A percentile compares a stretch with the other conserved stretches of the same genome.
Evolutionary conservation across 2,113 vertebrate genomes (phyloP).

Genomic region (Oryzias javanicus): DNA sequence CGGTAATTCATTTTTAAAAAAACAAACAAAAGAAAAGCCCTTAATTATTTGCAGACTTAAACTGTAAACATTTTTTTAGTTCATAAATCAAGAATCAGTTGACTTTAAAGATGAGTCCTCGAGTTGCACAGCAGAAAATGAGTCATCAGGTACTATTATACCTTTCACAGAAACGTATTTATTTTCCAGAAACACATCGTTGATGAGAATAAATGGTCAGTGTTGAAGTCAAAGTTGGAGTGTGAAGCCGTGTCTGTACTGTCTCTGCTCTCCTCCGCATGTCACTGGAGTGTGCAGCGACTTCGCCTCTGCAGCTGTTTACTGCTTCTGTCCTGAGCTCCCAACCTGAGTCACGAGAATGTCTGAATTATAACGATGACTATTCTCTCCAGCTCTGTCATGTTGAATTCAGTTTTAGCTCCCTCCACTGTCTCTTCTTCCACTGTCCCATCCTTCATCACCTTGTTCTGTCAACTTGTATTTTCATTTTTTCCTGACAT

Average conservation of each 20-base stretch:
- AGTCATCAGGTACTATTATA: too few relatives aligned
- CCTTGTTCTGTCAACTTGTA: conserved; percentile 49
- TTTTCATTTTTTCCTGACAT: conserved; percentile 53
- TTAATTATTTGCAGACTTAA: too few relatives aligned
- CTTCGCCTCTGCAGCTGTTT: conserved; percentile 33
- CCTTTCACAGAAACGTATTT: too few relatives aligned
- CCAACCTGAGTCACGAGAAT: background rate
- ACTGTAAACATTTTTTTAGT: too few relatives aligned
- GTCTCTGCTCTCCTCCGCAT: conserved; percentile 31
- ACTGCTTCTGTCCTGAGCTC: background rate
- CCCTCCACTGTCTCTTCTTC: conserved; percentile 29
- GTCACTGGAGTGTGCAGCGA: conserved; percentile 49
- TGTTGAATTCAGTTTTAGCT: conserved; percentile 42
- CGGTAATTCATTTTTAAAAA: too few relatives aligned
- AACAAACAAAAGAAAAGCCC: too few relatives aligned
- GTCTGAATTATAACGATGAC: conserved; percentile 58
- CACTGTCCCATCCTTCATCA: conserved; percentile 41
- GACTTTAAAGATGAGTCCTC: too few relatives aligned
- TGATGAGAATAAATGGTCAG: background rate
- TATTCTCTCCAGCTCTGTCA: conserved; percentile 40
- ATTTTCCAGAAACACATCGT: too few relatives aligned
- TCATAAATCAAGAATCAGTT: too few relatives aligned
- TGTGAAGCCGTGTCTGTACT: conserved; percentile 26
- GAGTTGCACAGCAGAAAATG: too few relatives aligned
- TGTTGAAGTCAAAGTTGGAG: conserved; percentile 23